Percentiles rank a stretch among this genome's conserved stretches.
phyloP scores from a whole-genome alignment of 2,888 invertebrate genomes.

The Drosophila mercatorum region DNA sequence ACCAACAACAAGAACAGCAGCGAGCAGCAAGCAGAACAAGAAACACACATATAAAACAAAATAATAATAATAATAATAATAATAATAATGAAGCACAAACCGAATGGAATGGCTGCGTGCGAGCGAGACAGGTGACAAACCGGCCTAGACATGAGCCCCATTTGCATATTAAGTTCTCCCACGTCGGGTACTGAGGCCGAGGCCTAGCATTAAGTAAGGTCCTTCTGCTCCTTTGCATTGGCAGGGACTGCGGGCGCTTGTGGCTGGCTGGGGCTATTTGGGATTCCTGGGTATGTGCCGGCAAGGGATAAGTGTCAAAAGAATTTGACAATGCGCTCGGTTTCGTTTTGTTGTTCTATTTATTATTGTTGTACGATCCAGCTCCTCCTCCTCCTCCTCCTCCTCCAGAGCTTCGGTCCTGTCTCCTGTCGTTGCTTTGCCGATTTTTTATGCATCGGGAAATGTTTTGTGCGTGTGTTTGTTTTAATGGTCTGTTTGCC shows the following conservation, averaged over 20 bases:
- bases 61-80: constrained; percentile 76
- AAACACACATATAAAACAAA: constrained; percentile 62
- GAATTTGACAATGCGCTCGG: constrained; percentile 76
- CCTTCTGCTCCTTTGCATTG: constrained; percentile 21
- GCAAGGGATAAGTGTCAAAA: constrained; percentile 82
- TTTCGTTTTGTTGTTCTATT: constrained; percentile 49
- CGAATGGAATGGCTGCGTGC: constrained; percentile 56
- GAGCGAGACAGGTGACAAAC: constrained; percentile 74
- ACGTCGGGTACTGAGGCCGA: constrained; percentile 7
- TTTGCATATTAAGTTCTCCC: constrained; percentile 67
- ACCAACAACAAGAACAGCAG: constrained; percentile 35
- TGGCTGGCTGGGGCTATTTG: background rate
- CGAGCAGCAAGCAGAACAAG: constrained; percentile 9
- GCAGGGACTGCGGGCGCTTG: background rate
- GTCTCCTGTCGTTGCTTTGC: constrained; percentile 15
- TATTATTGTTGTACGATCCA: constrained; percentile 34
- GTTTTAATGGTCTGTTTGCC: constrained; percentile 65
- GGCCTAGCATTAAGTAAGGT: constrained; percentile 38
- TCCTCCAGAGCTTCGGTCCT: background rate
- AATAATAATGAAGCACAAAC: constrained; percentile 62
- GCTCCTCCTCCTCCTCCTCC: background rate
- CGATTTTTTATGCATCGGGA: constrained; percentile 71
- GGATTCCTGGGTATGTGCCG: constrained; percentile 29
- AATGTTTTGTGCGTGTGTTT: constrained; percentile 65
- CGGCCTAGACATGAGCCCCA: constrained; percentile 58